A percentile compares a stretch with the other conserved stretches of the same genome.
phyloP scores from a whole-genome alignment of 1,140 invertebrate genomes.

The Euwallacea similis region DNA sequence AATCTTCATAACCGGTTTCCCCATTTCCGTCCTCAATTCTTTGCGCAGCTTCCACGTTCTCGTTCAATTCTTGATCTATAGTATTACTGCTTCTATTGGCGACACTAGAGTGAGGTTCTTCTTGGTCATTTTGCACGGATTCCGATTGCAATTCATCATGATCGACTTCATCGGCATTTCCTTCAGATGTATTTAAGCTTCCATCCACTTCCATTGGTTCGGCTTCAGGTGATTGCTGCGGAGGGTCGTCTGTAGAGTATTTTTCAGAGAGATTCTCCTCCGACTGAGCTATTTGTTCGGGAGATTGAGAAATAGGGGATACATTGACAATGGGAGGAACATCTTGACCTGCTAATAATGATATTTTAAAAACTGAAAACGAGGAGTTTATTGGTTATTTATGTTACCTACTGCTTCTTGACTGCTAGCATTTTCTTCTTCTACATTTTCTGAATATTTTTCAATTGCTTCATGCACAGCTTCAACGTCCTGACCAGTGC shows the following conservation, averaged over 20 bases:
- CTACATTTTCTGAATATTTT: not conserved
- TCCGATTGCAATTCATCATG: not conserved
- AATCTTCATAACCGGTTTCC: slow-evolving; percentile 30
- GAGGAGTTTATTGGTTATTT: not conserved
- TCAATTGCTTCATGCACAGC: not conserved
- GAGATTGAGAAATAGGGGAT: not conserved
- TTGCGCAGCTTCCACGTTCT: slow-evolving; percentile 3
- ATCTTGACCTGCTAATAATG: not conserved
- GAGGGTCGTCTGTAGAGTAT: slow-evolving; percentile 19
- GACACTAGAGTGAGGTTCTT: not conserved
- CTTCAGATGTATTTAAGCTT: not conserved
- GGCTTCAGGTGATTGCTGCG: not conserved
- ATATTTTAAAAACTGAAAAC: not conserved
- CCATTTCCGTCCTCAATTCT: no score
- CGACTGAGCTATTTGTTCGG: not conserved
- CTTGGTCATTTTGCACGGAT: not conserved
- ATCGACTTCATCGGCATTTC: slow-evolving; percentile 13
- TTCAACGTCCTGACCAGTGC: not conserved
- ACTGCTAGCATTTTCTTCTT: not conserved
- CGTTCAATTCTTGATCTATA: slow-evolving; percentile 1
- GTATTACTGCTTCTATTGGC: not conserved
- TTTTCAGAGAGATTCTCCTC: not conserved
- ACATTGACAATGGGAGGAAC: not conserved
- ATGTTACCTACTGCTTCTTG: not conserved
- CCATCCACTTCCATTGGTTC: slow-evolving; percentile 41